phyloP scores from a whole-genome alignment of 2,888 invertebrate species.

The Adela reaumurella region DNA sequence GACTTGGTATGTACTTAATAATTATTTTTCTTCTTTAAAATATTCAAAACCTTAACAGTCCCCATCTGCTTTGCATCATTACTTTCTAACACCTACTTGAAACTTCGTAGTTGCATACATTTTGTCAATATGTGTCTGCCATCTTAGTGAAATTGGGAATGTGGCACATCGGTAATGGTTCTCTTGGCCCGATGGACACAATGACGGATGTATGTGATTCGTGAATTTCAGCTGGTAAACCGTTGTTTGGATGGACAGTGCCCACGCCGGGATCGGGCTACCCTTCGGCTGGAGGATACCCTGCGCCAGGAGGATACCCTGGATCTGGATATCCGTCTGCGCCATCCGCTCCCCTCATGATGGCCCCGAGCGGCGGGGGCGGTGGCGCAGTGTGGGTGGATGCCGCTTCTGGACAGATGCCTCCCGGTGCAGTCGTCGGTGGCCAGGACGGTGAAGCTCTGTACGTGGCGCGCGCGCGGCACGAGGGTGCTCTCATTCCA shows the following conservation, averaged over 20 bases:
- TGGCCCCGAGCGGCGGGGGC: constrained; percentile 3
- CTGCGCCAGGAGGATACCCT: constrained; percentile 26
- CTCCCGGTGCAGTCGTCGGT: constrained; percentile 67
- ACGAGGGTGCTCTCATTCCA: constrained; percentile 76
- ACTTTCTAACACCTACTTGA: too few species aligned
- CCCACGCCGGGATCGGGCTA: constrained; percentile 13
- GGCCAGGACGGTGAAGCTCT: constrained; percentile 62
- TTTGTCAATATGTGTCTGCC: too few species aligned
- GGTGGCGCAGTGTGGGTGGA: constrained; percentile 55
- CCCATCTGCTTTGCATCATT: too few species aligned
- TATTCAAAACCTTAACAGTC: too few species aligned
- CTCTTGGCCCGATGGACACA: too few species aligned
- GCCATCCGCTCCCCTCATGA: constrained; percentile 1
- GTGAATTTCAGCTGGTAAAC: background rate
- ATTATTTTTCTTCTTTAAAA: too few species aligned
- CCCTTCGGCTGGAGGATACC: background rate
- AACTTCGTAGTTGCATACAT: too few species aligned
- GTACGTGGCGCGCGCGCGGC: constrained; percentile 69
- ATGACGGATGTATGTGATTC: background rate
- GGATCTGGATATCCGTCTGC: constrained; percentile 10
- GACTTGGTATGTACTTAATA: too few species aligned
- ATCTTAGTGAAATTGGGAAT: too few species aligned
- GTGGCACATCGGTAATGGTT: too few species aligned
- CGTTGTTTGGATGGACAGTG: background rate
- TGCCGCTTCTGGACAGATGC: constrained; percentile 60